These are phyloP conservation scores for Clarias magur DNA, from an alignment of 2,113 vertebrate genomes.

Conservation along the genomic window DNA sequence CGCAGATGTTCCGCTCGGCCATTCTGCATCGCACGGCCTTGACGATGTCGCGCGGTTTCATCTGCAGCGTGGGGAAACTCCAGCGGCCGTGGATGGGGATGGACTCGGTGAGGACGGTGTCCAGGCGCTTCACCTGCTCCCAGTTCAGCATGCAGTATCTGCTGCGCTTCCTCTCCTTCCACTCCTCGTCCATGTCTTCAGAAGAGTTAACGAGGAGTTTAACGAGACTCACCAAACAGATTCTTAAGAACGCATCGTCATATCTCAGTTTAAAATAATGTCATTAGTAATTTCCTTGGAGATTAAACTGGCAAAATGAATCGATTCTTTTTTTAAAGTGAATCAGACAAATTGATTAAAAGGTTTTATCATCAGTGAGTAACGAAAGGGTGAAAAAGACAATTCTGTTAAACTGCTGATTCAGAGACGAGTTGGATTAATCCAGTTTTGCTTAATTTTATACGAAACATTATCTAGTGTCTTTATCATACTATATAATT, in stretches of 20 bases:
- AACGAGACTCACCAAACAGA: not conserved
- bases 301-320: not conserved
- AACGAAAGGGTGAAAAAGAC: not conserved
- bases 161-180: slow-evolving; percentile 69
- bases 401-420: not conserved
- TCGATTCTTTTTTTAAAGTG: not conserved
- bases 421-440: not conserved
- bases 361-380: not conserved
- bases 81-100: slow-evolving; percentile 97
- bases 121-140: slow-evolving; percentile 96
- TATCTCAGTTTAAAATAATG: not conserved
- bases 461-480: not conserved
- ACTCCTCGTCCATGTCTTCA: slow-evolving; percentile 78
- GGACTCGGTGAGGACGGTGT: slow-evolving; percentile 88
- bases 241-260: not conserved
- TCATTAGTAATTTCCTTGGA: too few species aligned
- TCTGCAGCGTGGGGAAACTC: slow-evolving; percentile 95
- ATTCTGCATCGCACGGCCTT: slow-evolving; percentile 90
- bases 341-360: not conserved
- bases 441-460: not conserved
- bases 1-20: slow-evolving; percentile 84
- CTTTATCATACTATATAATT: not conserved
- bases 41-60: slow-evolving; percentile 93
- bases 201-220: slow-evolving; percentile 48
- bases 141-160: slow-evolving; percentile 91